Evolutionary conservation across 2,797 vertebrate genomes (phyloP).

Genomic region (Orientallactaga sibirica): DNA sequence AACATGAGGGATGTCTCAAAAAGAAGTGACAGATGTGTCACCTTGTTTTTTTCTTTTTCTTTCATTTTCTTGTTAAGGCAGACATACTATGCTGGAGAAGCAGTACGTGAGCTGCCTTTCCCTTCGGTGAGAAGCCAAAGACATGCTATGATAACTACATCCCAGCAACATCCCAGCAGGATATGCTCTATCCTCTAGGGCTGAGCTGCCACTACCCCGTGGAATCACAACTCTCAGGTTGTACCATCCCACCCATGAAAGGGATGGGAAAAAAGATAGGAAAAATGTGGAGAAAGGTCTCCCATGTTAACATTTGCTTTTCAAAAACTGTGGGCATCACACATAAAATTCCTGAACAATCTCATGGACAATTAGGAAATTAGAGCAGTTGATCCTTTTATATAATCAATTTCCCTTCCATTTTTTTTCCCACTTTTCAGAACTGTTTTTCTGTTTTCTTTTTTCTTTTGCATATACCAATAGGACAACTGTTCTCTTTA

Average conservation of each 20-base stretch:
- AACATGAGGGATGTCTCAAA: not conserved
- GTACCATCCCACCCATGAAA: not conserved
- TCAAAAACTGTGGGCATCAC: not conserved
- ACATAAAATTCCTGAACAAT: not conserved
- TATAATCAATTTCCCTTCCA: not conserved
- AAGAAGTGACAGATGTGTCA: slow-evolving; percentile 69
- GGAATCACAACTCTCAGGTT: not conserved
- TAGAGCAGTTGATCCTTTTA: not conserved
- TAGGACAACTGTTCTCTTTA: not conserved
- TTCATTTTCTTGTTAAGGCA: not conserved
- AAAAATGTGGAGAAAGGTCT: not conserved
- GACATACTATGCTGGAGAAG: not conserved
- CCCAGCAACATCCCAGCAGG: too few relatives aligned
- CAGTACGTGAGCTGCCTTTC: not conserved
- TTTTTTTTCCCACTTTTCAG: not conserved
- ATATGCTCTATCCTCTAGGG: accelerated
- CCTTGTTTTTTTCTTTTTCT: not conserved
- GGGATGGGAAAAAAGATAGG: not conserved
- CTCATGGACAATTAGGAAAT: not conserved
- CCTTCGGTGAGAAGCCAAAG: not conserved
- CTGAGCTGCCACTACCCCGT: not conserved
- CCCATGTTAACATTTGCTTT: not conserved
- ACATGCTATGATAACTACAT: accelerated
- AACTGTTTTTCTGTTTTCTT: not conserved
- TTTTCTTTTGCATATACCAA: not conserved